phyloP scores from a whole-genome alignment of 2,113 vertebrate genomes.

The Notechis scutatus region DNA sequence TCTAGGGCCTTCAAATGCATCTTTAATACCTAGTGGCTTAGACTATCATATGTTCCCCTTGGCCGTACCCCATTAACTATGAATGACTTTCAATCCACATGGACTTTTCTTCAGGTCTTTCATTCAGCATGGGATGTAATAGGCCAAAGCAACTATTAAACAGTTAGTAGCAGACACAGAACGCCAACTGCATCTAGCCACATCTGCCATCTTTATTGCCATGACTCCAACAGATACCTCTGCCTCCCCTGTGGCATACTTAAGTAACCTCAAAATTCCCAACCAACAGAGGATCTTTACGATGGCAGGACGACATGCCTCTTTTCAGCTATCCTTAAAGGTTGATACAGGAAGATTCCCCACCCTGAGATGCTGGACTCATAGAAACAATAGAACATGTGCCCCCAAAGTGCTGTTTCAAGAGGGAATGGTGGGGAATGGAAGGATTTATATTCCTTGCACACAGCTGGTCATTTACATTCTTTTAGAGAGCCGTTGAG shows the following conservation, averaged over 20 bases:
- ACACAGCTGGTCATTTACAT: no score
- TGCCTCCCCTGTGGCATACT: background rate
- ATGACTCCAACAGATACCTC: background rate
- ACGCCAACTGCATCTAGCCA: background rate
- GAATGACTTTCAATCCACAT: background rate
- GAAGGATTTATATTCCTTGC: no score
- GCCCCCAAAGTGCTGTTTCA: no score
- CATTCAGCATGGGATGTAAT: background rate
- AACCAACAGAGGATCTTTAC: background rate
- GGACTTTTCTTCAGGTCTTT: background rate
- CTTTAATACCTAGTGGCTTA: background rate
- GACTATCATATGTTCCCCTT: background rate
- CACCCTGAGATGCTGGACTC: background rate
- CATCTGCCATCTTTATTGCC: background rate
- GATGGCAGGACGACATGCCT: background rate
- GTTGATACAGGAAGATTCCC: background rate
- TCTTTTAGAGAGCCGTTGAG: no score
- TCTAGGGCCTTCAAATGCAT: background rate
- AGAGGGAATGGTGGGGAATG: no score
- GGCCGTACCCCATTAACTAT: background rate
- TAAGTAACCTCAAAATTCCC: background rate
- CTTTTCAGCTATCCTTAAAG: background rate
- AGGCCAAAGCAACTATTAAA: background rate
- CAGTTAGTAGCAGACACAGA: background rate
- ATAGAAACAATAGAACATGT: background rate